A percentile compares a stretch with the other conserved stretches of the same genome.
Evolutionary conservation across 1,140 invertebrate genomes (phyloP).

Genomic region (Halyomorpha halys): DNA sequence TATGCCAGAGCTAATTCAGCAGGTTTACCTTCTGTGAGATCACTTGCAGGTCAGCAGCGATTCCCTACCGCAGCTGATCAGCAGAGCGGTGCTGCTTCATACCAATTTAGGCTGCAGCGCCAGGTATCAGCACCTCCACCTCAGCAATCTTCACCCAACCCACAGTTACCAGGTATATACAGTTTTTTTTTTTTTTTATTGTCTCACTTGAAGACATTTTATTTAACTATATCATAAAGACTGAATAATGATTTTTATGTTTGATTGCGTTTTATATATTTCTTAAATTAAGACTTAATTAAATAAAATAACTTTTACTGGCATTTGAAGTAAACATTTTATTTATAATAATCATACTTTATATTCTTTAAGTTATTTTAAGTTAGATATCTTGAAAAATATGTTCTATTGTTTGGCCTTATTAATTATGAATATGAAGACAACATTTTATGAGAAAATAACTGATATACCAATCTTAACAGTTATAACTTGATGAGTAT

Average conservation of each 20-base stretch:
- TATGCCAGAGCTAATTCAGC: constrained; percentile 29
- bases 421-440: too few relatives aligned
- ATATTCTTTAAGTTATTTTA: too few relatives aligned
- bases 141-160: constrained; percentile 43
- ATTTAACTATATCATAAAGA: background rate
- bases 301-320: too few relatives aligned
- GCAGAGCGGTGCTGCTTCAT: constrained; percentile 36
- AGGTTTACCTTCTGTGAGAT: constrained; percentile 30
- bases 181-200: constrained; percentile 32
- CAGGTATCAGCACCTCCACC: constrained; percentile 29
- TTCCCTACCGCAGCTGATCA: background rate
- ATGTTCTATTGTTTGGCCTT: too few relatives aligned
- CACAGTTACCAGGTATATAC: constrained; percentile 53
- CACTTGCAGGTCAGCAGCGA: constrained; percentile 27
- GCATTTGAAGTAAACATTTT: too few relatives aligned
- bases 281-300: too few relatives aligned
- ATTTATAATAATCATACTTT: too few relatives aligned
- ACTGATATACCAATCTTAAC: too few relatives aligned
- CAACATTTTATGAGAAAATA: too few relatives aligned
- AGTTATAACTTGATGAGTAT: too few relatives aligned
- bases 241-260: background rate
- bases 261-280: too few relatives aligned
- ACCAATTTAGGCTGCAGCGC: constrained; percentile 44
- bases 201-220: background rate
- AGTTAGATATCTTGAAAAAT: too few relatives aligned